Conservation (phyloP, 2,113 vertebrate species). For the Ovis aries region DNA sequence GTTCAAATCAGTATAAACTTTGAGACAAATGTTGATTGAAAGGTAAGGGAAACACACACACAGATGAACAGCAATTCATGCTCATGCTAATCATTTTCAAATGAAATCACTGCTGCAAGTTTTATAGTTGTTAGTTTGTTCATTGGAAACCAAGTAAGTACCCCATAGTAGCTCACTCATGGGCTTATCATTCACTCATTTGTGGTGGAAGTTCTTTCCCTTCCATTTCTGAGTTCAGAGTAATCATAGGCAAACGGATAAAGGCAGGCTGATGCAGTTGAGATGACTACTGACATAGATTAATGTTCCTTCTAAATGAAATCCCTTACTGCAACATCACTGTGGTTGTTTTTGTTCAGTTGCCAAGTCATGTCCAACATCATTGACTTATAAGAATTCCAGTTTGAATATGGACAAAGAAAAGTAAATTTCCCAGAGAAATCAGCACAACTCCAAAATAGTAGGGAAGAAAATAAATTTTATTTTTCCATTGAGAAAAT, state of each 20-base stretch:
- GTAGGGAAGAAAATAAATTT: background rate
- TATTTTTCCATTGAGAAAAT: background rate
- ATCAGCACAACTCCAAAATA: background rate
- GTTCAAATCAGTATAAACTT: background rate
- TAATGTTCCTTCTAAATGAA: background rate
- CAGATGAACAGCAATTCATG: background rate
- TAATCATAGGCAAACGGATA: background rate
- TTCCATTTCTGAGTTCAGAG: background rate
- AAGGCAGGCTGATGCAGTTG: background rate
- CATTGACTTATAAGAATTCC: background rate
- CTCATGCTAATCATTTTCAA: background rate
- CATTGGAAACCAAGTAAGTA: background rate
- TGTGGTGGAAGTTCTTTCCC: background rate
- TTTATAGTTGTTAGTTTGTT: background rate
- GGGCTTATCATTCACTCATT: background rate
- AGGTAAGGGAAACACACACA: background rate
- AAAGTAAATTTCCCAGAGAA: background rate
- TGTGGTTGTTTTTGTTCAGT: background rate
- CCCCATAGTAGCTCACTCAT: background rate
- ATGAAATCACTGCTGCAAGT: background rate
- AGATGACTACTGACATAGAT: background rate
- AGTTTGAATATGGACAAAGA: background rate
- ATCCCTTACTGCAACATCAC: background rate
- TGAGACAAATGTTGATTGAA: background rate
- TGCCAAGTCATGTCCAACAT: background rate